These are phyloP conservation scores for Poecilia gillii DNA, from an alignment of 2,797 vertebrate species.

Conservation along the genomic window DNA sequence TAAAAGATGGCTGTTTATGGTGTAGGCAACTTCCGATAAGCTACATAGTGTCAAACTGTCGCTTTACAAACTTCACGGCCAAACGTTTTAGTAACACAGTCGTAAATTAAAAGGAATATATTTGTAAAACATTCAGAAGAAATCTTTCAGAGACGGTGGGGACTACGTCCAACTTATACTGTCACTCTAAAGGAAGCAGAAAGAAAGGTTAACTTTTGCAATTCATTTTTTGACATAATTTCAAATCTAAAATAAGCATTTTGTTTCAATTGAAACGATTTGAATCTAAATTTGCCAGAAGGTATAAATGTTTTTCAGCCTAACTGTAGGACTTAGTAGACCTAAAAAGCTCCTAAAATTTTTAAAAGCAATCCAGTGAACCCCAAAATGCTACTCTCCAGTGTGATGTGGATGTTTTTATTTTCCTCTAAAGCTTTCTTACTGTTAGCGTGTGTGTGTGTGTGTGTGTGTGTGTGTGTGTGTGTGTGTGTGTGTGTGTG, in stretches of 20 bases:
- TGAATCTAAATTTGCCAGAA: not conserved
- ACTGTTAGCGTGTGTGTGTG: not conserved
- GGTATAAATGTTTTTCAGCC: not conserved
- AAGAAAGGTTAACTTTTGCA: too few relatives aligned
- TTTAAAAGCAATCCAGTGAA: not conserved
- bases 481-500: too few relatives aligned
- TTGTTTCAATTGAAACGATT: not conserved
- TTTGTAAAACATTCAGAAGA: too few relatives aligned
- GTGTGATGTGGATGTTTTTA: not conserved
- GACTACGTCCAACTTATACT: too few relatives aligned
- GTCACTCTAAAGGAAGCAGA: too few relatives aligned
- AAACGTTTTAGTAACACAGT: too few relatives aligned
- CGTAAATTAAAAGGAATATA: too few relatives aligned
- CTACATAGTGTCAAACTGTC: too few relatives aligned
- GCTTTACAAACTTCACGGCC: too few relatives aligned
- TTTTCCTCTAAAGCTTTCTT: not conserved
- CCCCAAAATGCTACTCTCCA: not conserved
- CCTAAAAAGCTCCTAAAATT: not conserved
- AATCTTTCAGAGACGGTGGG: too few relatives aligned
- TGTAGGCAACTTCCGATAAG: too few relatives aligned
- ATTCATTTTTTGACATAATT: not conserved
- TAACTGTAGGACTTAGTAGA: not conserved
- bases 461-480: not conserved
- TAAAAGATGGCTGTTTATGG: too few relatives aligned
- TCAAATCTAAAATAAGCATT: not conserved